Evolutionary conservation across 2,113 vertebrate species (phyloP), one percentile per base, ranked within the genome.

Genomic region (Malurus melanocephalus): DNA sequence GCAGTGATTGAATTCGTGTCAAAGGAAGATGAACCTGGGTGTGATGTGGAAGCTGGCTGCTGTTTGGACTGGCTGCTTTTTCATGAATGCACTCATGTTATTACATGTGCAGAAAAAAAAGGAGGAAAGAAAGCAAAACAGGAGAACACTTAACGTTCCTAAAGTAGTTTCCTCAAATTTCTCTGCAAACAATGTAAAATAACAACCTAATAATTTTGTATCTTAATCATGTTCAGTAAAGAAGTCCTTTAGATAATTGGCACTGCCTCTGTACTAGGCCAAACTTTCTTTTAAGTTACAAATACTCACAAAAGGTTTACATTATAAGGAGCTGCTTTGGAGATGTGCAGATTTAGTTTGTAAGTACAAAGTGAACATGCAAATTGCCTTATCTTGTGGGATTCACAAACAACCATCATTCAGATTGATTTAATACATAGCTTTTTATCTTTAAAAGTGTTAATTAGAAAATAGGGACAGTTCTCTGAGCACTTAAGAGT

Each of bases 391-490:
- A 99, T 99, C 99, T 99, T 98, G 98, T 96, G 98, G 98, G 98
- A 99, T 98, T 99, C 99, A 99, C 98, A 99, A 99, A 99, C 98
- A 99, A 98, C 98, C 98, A 97, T 98, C 98, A 98, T 98, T 98
- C 98, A 98, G 98, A 99, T 99, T 99, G 99, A 99, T 99, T 99
- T 98, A 99, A 99, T 99, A 99, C 98, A 98, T 98, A 97, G 98
- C 98, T 99, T 99, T 98, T 99, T 99, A 99, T 99, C 99, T 99
- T 98, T 98, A 98, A 99, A 99, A 99, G 98, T 98, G 98, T 98
- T 99, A 99, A 99, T 99, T 99, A 99, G 98, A 98, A 98, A 98
- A 98, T 98, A 98, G 97, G 98, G 98, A 98, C 98, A 97, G 96
- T 95, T 97, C 98, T 98, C 97, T 98, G 97, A 98, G 98, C 97